Evolutionary conservation across 2,888 invertebrate species (phyloP), one percentile per base, ranked within the genome.

Genomic region (Drosophila phalerata): DNA sequence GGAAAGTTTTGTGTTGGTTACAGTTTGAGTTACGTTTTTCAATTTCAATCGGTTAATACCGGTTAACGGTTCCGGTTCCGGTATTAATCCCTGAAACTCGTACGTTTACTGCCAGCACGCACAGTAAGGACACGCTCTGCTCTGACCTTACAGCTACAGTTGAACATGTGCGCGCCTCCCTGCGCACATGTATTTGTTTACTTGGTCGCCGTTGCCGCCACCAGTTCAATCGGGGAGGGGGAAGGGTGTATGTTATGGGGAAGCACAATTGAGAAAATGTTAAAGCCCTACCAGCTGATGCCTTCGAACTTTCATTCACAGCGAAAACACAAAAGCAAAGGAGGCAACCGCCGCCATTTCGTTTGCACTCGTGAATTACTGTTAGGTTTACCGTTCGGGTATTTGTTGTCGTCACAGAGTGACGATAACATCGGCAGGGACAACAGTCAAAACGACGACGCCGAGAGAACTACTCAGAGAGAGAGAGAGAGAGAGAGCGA

Each of bases 151-250:
- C 70, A 68, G 81, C 62, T 15, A 55, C 70, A 77, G 68, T 58
- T 70, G 68, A 82, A 88, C 81, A 88, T 86, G 85, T 84, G 79
- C 87, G 72, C 79, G 81, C 58, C 71, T 56, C 65, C 51, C 61
- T 81, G 83, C 71, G 88, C 80, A 85, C 83, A 85, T 88, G 89
- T 80, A 85, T 85, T 89, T 89, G 85, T 89, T 88, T 89, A 87
- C 83, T 88, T 85, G 79, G 64, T 52, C 57, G 85, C 69, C 69
- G 72, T 68, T 84, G 78, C 73, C 70, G 70, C 67, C 64, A 32
- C 34, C 43, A 62, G 57, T 52, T 10, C 4, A 9, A 42, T 70
- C 45, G 57, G 37, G 5, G 11, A 9, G 6, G 48, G 19, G 8
- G 17, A 11, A 11, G 10, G 25, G 19, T 48, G 4, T 11, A 6